phyloP scores from a whole-genome alignment of 2,113 vertebrate genomes.

The Leptobrachium ailaonicum region DNA sequence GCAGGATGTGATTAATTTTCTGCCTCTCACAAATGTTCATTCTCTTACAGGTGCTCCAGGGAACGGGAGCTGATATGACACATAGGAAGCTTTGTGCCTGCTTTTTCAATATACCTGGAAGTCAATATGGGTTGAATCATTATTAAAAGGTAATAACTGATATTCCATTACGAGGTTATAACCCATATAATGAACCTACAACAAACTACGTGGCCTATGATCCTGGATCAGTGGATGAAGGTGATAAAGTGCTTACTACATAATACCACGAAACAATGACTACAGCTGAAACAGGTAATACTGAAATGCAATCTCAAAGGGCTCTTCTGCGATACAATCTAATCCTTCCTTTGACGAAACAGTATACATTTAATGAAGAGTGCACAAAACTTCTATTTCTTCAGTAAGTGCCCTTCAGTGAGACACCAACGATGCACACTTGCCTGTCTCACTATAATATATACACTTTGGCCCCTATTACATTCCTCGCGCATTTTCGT shows the following conservation, averaged over 20 bases:
- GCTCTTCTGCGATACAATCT: too few species aligned
- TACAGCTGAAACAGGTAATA: too few species aligned
- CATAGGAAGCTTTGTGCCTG: constrained; percentile 41
- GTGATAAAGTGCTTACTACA: not conserved
- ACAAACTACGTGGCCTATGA: constrained; percentile 7
- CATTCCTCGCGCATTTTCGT: too few species aligned
- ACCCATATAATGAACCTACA: constrained; percentile 19
- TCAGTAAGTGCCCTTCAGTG: too few species aligned
- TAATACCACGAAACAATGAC: too few species aligned
- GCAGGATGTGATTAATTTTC: constrained; percentile 44
- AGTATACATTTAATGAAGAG: too few species aligned
- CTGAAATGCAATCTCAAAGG: too few species aligned
- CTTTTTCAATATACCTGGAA: constrained; percentile 31
- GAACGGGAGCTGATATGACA: constrained; percentile 33
- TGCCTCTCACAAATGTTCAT: constrained; percentile 18
- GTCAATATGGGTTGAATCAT: constrained; percentile 36
- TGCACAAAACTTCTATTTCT: too few species aligned
- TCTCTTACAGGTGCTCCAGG: constrained; percentile 23
- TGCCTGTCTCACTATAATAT: too few species aligned
- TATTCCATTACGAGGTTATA: constrained; percentile 28
- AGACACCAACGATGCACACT: too few species aligned
- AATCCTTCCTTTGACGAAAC: too few species aligned
- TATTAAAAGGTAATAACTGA: constrained; percentile 47
- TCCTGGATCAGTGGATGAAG: not conserved
- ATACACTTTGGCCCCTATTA: too few species aligned